Percentiles rank a stretch among this genome's conserved stretches.
Evolutionary conservation across 2,113 vertebrate genomes (phyloP).

Genomic region (Lutjanus erythropterus): DNA sequence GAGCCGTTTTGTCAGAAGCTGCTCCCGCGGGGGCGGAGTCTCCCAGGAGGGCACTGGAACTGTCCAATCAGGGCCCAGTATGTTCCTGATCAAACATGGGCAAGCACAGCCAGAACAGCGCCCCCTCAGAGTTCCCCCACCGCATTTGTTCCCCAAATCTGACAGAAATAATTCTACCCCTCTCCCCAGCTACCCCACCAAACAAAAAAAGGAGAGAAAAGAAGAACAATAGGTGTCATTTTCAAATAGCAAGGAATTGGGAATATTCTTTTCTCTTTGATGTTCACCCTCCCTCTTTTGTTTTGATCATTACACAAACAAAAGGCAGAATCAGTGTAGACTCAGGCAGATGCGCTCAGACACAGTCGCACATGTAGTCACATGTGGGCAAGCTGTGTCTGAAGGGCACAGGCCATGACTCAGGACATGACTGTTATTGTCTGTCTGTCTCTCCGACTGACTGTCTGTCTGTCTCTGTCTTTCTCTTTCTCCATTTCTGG

Average conservation of each 20-base stretch:
- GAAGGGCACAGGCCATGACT: slow-evolving; percentile 72
- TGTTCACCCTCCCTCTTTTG: slow-evolving; percentile 16
- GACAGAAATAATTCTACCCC: slow-evolving; percentile 73
- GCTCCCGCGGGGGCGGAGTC: slow-evolving; percentile 81
- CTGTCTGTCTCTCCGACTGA: slow-evolving; percentile 7
- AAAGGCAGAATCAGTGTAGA: slow-evolving; percentile 54
- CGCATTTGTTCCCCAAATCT: slow-evolving; percentile 79
- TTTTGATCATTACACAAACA: slow-evolving; percentile 71
- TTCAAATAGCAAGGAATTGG: slow-evolving; percentile 58
- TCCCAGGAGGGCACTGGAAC: slow-evolving; percentile 81
- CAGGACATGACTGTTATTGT: slow-evolving; percentile 58
- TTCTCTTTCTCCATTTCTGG: slow-evolving; percentile 58
- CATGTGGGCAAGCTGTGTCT: slow-evolving; percentile 57
- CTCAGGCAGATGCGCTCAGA: slow-evolving; percentile 40
- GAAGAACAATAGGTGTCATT: slow-evolving; percentile 76
- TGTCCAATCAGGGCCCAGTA: slow-evolving; percentile 76
- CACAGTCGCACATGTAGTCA: slow-evolving; percentile 41
- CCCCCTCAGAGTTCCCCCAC: slow-evolving; percentile 72
- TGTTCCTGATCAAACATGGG: slow-evolving; percentile 79
- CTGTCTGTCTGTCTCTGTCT: not conserved
- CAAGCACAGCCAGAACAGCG: slow-evolving; percentile 78
- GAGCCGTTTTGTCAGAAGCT: slow-evolving; percentile 84
- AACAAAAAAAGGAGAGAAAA: slow-evolving; percentile 57
- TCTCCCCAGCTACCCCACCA: slow-evolving; percentile 58
- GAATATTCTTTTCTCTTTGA: slow-evolving; percentile 63